Base-by-base conservation (phyloP, 30 jellyfish, hydroid and myxozoan species). In the Phacellophora camtschatica region DNA sequence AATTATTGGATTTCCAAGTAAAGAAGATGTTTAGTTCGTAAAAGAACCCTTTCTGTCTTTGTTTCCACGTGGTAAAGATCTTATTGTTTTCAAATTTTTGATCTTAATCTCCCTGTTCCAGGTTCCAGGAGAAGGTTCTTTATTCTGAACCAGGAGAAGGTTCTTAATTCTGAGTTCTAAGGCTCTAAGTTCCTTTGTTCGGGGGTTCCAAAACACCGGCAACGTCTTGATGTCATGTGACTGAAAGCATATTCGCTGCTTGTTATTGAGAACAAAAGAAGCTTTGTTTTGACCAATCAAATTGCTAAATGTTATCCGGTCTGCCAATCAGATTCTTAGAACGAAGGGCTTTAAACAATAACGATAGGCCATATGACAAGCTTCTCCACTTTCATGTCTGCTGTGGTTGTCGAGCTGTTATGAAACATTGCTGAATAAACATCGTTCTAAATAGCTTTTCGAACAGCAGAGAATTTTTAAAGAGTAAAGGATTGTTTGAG, bases 151-250 rank as follows among this genome's bases (percentile, higher is more conserved):
- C n/a, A n/a, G n/a, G n/a, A n/a, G n/a, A n/a, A n/a, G n/a, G n/a
- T n/a, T n/a, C n/a, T n/a, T n/a, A n/a, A n/a, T n/a, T n/a, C n/a
- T n/a, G n/a, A n/a, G n/a, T n/a, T n/a, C n/a, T n/a, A 5, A 27
- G 50, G 19, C 10, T 2, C 49, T 18, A 54, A 43, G 19, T 8
- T 41, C 27, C 71, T 23, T 18, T n/a, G n/a, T n/a, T n/a, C n/a
- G n/a, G n/a, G n/a, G n/a, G n/a, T n/a, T n/a, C n/a, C n/a, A n/a
- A n/a, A n/a, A n/a, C n/a, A n/a, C n/a, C n/a, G n/a, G n/a, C n/a
- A n/a, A n/a, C n/a, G n/a, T n/a, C n/a, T n/a, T 36, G 16, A 15
- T 46, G 91, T 80, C 91, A 80, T 67, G 83, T 80, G 91, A 80
- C 81, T 30, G 81, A 20, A 59, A n/a, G 30, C 81, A 71, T 77